A percentile compares a stretch with the other conserved stretches of the same genome.
phyloP scores from a whole-genome alignment of 2,113 vertebrate genomes.

The Chiloscyllium plagiosum region DNA sequence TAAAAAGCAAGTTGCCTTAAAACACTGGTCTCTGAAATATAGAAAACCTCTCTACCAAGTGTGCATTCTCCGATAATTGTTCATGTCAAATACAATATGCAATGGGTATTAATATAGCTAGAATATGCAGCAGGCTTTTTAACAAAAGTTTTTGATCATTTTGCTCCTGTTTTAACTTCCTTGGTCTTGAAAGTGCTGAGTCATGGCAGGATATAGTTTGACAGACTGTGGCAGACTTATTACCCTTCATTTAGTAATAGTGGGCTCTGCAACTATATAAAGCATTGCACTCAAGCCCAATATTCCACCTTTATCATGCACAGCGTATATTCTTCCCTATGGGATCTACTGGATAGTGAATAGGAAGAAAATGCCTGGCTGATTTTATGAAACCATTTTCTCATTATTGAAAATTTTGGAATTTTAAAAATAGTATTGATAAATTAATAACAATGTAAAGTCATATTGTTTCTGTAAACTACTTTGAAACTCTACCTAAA shows the following conservation, averaged over 20 bases:
- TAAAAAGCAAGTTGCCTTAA: slow-evolving; percentile 3
- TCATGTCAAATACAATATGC: not conserved
- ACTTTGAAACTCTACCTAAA: not conserved
- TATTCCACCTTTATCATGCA: not conserved
- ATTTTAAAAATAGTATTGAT: not conserved
- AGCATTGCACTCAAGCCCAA: not conserved
- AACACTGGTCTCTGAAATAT: not conserved
- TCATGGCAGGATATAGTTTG: not conserved
- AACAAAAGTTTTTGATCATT: not conserved
- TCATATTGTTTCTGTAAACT: not conserved
- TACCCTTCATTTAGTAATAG: not conserved
- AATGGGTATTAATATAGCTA: not conserved
- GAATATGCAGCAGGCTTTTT: not conserved
- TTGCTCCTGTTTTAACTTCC: not conserved
- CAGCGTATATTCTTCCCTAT: too few relatives aligned
- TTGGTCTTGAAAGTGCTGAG: not conserved
- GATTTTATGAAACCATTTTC: not conserved
- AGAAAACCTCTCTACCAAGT: not conserved
- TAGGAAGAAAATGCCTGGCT: not conserved
- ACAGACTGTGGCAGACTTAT: not conserved
- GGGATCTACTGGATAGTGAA: not conserved
- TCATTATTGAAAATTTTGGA: not conserved
- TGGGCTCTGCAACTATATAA: not conserved
- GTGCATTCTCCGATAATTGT: not conserved
- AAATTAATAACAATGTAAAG: not conserved